phyloP scores from a whole-genome alignment of 2,888 invertebrate genomes.

The Pediacus dermestoides region DNA sequence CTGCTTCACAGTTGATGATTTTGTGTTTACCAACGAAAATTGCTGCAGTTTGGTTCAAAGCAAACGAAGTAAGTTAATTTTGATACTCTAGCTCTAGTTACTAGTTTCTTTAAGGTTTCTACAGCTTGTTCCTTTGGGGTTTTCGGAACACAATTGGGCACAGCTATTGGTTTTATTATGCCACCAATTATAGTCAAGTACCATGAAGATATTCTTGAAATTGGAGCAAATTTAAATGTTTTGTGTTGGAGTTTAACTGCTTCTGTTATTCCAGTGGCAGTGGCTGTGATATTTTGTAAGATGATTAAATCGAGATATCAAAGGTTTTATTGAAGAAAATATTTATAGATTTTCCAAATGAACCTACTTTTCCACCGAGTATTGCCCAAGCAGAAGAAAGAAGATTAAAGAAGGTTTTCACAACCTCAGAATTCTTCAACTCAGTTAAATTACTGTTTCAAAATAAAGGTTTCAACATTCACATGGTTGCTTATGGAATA shows the following conservation, averaged over 20 bases:
- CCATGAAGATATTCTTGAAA: conserved; percentile 28
- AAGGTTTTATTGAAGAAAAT: not conserved
- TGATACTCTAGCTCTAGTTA: not conserved
- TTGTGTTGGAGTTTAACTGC: conserved; percentile 58
- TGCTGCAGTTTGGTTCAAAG: conserved; percentile 96
- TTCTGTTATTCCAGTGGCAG: conserved; percentile 51
- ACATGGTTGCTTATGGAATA: conserved; percentile 81
- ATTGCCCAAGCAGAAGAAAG: conserved; percentile 52
- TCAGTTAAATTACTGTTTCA: conserved; percentile 70
- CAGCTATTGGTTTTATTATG: conserved; percentile 66
- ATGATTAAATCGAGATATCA: not conserved
- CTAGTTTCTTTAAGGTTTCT: conserved; percentile 42
- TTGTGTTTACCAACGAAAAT: conserved; percentile 84
- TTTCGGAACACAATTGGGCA: conserved; percentile 68
- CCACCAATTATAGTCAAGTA: conserved; percentile 56
- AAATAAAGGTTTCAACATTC: conserved; percentile 74
- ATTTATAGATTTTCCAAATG: conserved; percentile 55
- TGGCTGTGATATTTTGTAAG: conserved; percentile 25
- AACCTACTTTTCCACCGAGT: conserved; percentile 57
- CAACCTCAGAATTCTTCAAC: conserved; percentile 56
- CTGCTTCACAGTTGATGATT: conserved; percentile 85
- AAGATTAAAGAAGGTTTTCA: conserved; percentile 50
- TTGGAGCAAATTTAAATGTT: conserved; percentile 46
- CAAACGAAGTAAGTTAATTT: conserved; percentile 67
- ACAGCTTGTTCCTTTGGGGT: conserved; percentile 70